These are phyloP conservation scores for Alauda arvensis DNA, from an alignment of 2,797 vertebrate genomes.

Conservation along the genomic window DNA sequence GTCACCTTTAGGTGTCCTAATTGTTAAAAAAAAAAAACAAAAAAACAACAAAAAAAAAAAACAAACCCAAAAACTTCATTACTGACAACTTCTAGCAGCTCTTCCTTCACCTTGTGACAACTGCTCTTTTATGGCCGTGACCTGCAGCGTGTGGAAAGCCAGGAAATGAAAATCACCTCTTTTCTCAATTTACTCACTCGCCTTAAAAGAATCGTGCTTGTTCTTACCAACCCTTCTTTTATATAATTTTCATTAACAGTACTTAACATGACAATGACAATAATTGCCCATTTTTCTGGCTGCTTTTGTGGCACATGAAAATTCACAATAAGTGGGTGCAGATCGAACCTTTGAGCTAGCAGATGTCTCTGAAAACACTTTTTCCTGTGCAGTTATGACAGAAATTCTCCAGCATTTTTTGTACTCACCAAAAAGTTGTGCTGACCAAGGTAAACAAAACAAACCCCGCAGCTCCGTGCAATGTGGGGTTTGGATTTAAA, in stretches of 20 bases:
- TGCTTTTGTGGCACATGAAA: background rate
- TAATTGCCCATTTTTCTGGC: background rate
- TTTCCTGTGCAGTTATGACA: background rate
- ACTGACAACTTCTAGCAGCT: background rate
- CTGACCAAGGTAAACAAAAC: background rate
- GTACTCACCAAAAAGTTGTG: background rate
- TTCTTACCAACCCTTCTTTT: background rate
- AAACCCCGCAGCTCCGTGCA: rapidly evolving
- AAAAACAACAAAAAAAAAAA: background rate
- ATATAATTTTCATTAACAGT: background rate
- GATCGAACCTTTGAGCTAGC: background rate
- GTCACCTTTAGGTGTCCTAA: background rate
- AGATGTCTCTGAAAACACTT: background rate
- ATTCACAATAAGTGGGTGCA: background rate
- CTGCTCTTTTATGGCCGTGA: background rate
- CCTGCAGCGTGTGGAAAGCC: background rate
- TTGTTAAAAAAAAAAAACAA: background rate
- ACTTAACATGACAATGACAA: background rate
- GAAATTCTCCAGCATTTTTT: background rate
- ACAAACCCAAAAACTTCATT: background rate
- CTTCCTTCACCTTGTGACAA: rapidly evolving
- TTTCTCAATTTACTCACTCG: background rate
- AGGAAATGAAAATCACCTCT: slow-evolving; percentile 20
- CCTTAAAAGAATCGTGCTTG: background rate
- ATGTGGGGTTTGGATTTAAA: background rate